phyloP scores from a whole-genome alignment of 2,888 invertebrate species.

The Anodontia alba region DNA sequence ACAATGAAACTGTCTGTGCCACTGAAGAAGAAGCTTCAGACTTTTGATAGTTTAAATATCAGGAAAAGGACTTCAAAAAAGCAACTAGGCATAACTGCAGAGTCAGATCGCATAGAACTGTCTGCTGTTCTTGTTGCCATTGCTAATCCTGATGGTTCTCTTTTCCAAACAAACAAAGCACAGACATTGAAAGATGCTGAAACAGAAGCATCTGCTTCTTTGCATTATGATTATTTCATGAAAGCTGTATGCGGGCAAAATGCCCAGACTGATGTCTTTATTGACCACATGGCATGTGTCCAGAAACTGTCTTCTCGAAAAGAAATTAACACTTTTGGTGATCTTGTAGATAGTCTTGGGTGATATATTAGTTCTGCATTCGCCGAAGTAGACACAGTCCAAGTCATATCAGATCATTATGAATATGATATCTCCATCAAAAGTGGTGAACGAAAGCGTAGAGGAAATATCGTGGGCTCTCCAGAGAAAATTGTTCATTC shows the following conservation, averaged over 20 bases:
- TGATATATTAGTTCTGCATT: not conserved
- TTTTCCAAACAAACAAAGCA: not conserved
- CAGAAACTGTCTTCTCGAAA: not conserved
- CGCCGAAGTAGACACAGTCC: not conserved
- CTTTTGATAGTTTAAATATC: not conserved
- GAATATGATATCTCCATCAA: not conserved
- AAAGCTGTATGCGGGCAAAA: not conserved
- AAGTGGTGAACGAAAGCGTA: not conserved
- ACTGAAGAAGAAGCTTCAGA: not conserved
- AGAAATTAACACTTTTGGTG: not conserved
- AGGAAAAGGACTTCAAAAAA: not conserved
- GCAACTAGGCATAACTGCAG: not conserved
- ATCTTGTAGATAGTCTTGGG: not conserved
- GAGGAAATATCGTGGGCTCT: not conserved
- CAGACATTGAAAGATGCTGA: not conserved
- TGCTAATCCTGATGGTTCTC: not conserved
- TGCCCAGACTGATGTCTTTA: not conserved
- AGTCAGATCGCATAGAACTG: not conserved
- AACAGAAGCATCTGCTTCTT: not conserved
- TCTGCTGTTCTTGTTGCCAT: not conserved
- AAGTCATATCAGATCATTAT: not conserved
- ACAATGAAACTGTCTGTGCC: not conserved
- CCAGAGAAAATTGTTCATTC: not conserved
- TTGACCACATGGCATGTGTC: not conserved
- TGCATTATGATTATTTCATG: not conserved